phyloP scores from a whole-genome alignment of 2,888 invertebrate genomes.

The Isoperla grammatica region DNA sequence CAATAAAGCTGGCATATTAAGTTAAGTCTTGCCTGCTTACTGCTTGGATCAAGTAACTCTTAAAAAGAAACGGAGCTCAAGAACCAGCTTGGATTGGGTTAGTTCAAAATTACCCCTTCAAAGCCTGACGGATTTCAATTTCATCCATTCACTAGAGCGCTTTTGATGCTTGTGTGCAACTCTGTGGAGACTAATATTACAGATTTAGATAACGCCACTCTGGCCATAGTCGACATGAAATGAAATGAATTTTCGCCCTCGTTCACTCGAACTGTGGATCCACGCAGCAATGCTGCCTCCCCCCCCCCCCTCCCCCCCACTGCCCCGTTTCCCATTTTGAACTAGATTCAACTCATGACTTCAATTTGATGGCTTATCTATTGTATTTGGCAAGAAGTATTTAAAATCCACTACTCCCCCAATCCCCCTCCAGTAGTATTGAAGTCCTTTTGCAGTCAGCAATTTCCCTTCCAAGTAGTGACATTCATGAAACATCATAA shows the following conservation, averaged over 20 bases:
- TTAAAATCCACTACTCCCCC: conserved; percentile 25
- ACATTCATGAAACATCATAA: conserved; percentile 28
- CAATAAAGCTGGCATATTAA: too few species aligned
- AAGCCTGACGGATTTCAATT: conserved; percentile 32
- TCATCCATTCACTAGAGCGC: conserved; percentile 29
- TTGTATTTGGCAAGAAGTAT: conserved; percentile 40
- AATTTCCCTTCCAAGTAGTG: conserved; percentile 24
- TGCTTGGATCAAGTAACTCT: too few species aligned
- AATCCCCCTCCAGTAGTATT: background rate
- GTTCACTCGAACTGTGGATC: conserved; percentile 11
- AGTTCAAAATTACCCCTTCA: conserved; percentile 32
- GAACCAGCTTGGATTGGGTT: conserved; percentile 30
- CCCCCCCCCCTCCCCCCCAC: conserved; percentile 2
- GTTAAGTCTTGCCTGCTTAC: too few species aligned
- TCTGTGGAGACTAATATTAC: conserved; percentile 27
- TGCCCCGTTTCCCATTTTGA: conserved; percentile 27
- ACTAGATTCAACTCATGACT: conserved; percentile 32
- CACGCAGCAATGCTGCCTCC: background rate
- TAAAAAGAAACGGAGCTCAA: conserved; percentile 23
- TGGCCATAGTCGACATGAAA: conserved; percentile 28
- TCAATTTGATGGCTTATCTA: conserved; percentile 44
- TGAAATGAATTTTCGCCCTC: conserved; percentile 30
- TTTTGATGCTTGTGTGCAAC: conserved; percentile 23
- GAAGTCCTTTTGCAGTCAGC: conserved; percentile 28
- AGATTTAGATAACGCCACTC: conserved; percentile 30